Evolutionary conservation across 2,888 invertebrate genomes (phyloP), one percentile per base, ranked within the genome.

Genomic region (Rhynchonema sp.): DNA sequence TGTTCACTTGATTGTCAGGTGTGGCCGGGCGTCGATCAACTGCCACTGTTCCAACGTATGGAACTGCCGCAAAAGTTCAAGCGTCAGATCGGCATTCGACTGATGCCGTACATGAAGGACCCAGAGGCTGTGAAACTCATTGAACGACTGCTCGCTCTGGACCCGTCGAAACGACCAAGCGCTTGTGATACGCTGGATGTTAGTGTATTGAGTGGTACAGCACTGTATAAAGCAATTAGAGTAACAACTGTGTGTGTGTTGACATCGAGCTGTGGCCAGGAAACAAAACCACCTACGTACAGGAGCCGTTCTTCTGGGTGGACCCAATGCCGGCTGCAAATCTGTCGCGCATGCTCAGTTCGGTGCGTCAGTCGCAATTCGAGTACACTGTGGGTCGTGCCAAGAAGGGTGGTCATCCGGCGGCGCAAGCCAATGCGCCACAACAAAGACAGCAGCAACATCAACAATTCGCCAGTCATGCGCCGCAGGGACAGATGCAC

Each of bases 251-350:
- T 38, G 6, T 38, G 38, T 38, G 38, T 38, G 38, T 38, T 17
- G 6, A 17, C 6, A 17, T 17, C 9, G 6, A 38, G 38, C 17
- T 38, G 38, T 38, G 38, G 17, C 17, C 38, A 38, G 38, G 38
- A 38, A n/a, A n/a, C n/a, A n/a, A n/a, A n/a, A n/a, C n/a, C n/a
- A n/a, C n/a, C n/a, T n/a, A n/a, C 17, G 74, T 98, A 1, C 90
- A 92, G 77, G 94, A 98, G 72, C 90, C 92, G 73, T 98, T 96
- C 78, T 98, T 98, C 78, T 98, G 91, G 90, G 86, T 86, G 3
- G 90, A 92, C 73, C 96, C 98, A 0, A 86, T 90, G 85, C 92
- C 94, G 0, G 64, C 64, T 26, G 75, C 74, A 13, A 76, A 76
- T 60, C 68, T 78, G 56, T 69, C 66, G 22, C 69, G 70, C 46